A percentile compares a stretch with the other conserved stretches of the same genome.
Evolutionary conservation across 2,888 invertebrate genomes (phyloP).

Genomic region (Belgica antarctica): DNA sequence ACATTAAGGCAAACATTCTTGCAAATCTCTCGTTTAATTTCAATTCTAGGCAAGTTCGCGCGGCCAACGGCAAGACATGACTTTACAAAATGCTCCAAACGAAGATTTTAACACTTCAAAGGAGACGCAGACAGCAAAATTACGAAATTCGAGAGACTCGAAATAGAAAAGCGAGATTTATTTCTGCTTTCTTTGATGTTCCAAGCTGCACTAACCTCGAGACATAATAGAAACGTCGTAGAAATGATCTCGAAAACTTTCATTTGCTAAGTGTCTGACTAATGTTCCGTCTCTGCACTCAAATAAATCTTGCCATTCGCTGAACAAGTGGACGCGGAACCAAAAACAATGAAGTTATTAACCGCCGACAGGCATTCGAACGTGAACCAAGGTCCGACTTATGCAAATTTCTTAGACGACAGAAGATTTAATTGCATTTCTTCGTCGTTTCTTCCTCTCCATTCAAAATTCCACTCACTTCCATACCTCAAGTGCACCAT

Average conservation of each 20-base stretch:
- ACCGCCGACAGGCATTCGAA: neutral
- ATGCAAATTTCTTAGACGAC: neutral
- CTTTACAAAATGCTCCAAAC: neutral
- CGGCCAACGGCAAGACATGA: neutral
- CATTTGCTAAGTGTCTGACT: neutral
- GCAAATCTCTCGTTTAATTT: slow-evolving; percentile 17
- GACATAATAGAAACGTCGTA: slow-evolving; percentile 14
- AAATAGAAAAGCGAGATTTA: neutral
- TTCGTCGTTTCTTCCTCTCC: neutral
- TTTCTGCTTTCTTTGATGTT: neutral
- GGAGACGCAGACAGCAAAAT: neutral
- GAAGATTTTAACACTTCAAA: slow-evolving; percentile 2
- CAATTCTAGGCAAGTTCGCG: neutral
- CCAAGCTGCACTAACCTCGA: neutral
- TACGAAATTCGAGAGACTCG: neutral
- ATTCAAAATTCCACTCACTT: neutral
- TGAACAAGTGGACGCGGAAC: neutral
- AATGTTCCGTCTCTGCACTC: neutral
- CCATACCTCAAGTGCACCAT: slow-evolving; percentile 23
- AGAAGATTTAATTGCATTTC: slow-evolving; percentile 25
- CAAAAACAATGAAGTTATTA: neutral
- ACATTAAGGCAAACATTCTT: neutral
- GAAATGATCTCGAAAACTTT: neutral
- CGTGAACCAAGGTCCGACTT: neutral
- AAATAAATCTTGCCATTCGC: neutral